Evolutionary conservation across 2,797 vertebrate genomes (phyloP), one percentile per base, ranked within the genome.

Genomic region (Oceanodroma leucorhoa): DNA sequence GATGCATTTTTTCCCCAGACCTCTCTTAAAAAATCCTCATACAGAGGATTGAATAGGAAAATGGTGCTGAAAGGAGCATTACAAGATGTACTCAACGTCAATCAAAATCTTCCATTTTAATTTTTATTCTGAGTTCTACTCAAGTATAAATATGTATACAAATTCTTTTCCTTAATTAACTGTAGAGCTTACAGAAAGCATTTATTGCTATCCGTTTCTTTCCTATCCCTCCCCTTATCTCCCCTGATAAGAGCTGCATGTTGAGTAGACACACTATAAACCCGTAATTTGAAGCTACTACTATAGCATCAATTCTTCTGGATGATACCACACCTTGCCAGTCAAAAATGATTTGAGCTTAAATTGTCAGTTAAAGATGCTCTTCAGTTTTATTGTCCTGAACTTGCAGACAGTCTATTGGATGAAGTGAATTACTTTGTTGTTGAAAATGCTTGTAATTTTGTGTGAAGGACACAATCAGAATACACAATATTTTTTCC

Each of bases 371-470:
- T 83, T 88, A 82, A 95, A 91, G 88, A 92, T 77, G 65, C 51
- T 95, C 90, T 96, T 93, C 36, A 29, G 89, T 82, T 79, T 61
- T 94, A 88, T 88, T 90, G 91, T 95, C 94, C 85, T 96, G 94
- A 95, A 93, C 72, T 69, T 72, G 67, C 36, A 38, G 75, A 84
- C 84, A 87, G 50, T 95, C 86, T 94, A 45, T 94, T 92, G 93
- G 85, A 80, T 27, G 41, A 95, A 94, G 91, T 80, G 78, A 95
- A 96, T 96, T 87, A 96, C 93, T 94, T 92, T 65, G 75, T 90
- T 96, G 71, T 64, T 72, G 73, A 83, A 95, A 96, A 84, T 69
- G 48, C 81, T 95, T 66, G 50, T 95, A 84, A 94, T 95, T 96
- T 95, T 93, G 58, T 81, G 65, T 84, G 83, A 92, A 90, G 80